phyloP scores from a whole-genome alignment of 2,888 invertebrate genomes.

The Eilema caniola region DNA sequence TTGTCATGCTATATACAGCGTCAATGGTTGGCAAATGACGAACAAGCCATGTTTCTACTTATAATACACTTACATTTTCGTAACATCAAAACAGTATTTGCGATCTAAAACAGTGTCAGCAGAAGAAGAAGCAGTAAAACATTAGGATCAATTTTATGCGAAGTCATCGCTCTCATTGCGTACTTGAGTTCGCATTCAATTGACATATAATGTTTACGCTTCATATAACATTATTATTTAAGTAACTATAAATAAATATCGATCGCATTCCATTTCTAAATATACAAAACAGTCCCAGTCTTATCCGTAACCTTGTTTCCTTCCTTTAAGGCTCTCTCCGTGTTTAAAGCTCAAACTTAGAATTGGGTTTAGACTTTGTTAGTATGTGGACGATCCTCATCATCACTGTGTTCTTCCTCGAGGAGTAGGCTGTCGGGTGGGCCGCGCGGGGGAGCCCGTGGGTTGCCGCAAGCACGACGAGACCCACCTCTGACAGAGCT shows the following conservation, averaged over 20 bases:
- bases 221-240: constrained; percentile 9
- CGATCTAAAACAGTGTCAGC: constrained; percentile 10
- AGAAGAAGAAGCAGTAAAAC: constrained; percentile 8
- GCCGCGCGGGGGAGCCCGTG: constrained; percentile 80
- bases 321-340: constrained; percentile 58
- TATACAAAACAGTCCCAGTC: constrained; percentile 76
- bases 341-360: constrained; percentile 42
- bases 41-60: constrained; percentile 31
- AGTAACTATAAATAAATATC: constrained; percentile 48
- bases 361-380: constrained; percentile 53
- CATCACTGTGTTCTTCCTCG: constrained; percentile 89
- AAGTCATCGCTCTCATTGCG: not conserved
- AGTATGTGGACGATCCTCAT: constrained; percentile 83
- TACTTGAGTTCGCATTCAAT: not conserved
- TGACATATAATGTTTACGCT: not conserved
- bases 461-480: constrained; percentile 70
- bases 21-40: not conserved
- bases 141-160: not conserved
- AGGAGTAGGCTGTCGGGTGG: constrained; percentile 87
- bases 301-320: constrained; percentile 77
- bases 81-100: constrained; percentile 29
- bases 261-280: constrained; percentile 64
- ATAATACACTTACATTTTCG: constrained; percentile 28
- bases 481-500: constrained; percentile 87
- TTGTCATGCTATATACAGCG: not conserved